A percentile compares a stretch with the other conserved stretches of the same genome.
These are phyloP conservation scores for Nyctibius bracteatus DNA, from an alignment of 2,113 vertebrate genomes.

Conservation along the genomic window DNA sequence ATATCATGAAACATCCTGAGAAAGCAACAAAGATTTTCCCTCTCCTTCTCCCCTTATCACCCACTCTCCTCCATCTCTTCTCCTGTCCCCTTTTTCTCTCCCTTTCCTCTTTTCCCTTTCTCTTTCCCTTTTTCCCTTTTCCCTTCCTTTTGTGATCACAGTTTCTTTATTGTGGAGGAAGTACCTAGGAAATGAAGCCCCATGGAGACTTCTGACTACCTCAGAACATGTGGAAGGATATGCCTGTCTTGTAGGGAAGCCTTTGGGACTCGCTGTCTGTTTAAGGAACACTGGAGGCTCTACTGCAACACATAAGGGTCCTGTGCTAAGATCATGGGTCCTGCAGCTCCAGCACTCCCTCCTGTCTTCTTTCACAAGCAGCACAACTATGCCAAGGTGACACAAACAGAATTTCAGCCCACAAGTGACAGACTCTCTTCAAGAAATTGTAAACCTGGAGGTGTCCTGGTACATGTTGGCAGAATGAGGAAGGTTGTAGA, in stretches of 20 bases:
- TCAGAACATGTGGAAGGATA: neutral
- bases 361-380: neutral
- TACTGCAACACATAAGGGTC: too few species aligned
- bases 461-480: neutral
- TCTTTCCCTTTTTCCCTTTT: neutral
- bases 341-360: neutral
- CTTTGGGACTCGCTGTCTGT: accelerated
- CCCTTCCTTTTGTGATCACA: neutral
- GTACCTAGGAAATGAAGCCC: neutral
- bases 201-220: neutral
- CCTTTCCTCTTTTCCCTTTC: neutral
- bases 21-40: neutral
- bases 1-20: neutral
- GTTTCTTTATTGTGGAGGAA: neutral
- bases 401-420: neutral
- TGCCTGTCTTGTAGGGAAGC: neutral
- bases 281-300: neutral
- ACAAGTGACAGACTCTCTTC: neutral
- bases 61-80: neutral
- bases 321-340: neutral
- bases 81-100: neutral
- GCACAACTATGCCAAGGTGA: accelerated
- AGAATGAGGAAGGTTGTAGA: accelerated
- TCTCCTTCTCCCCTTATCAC: neutral
- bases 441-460: neutral